phyloP scores from a whole-genome alignment of 2,113 vertebrate species.

The Amphiprion ocellaris region DNA sequence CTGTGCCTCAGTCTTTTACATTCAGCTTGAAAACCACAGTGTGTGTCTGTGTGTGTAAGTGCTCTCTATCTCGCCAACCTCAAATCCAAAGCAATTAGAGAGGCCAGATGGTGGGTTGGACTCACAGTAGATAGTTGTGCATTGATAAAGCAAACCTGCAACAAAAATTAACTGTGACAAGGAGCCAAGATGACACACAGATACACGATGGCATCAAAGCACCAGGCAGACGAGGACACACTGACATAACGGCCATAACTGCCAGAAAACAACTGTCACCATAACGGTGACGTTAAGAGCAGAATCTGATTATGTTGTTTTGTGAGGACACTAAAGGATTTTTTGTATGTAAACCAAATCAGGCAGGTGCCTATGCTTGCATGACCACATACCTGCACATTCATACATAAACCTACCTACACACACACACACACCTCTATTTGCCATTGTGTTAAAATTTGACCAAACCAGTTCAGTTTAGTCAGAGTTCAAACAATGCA shows the following conservation, averaged over 20 bases:
- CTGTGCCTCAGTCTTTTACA: constrained; percentile 47
- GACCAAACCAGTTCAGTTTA: constrained; percentile 69
- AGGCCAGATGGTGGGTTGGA: constrained; percentile 85
- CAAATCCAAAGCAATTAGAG: constrained; percentile 86
- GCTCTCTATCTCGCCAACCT: constrained; percentile 71
- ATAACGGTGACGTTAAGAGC: constrained; percentile 2
- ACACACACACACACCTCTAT: constrained; percentile 2
- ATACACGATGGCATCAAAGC: constrained; percentile 62
- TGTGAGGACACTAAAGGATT: constrained; percentile 1
- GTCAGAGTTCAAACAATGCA: constrained; percentile 77
- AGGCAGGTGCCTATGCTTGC: constrained; percentile 45
- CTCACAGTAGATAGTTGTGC: constrained; percentile 77
- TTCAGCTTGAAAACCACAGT: constrained; percentile 56
- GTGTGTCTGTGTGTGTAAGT: constrained; percentile 43
- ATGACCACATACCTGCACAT: constrained; percentile 22
- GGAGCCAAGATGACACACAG: constrained; percentile 65
- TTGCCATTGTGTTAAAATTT: constrained; percentile 65
- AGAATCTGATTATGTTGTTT: constrained; percentile 11
- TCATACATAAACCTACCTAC: constrained; percentile 7
- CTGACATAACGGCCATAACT: constrained; percentile 28
- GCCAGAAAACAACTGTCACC: constrained; percentile 58
- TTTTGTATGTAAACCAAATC: constrained; percentile 41
- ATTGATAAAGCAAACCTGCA: constrained; percentile 73
- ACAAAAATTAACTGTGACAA: constrained; percentile 77
- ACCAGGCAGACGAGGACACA: constrained; percentile 39